phyloP scores from a whole-genome alignment of 30 jellyfish, hydroid and myxozoan genomes.

The Cassiopea andromeda region DNA sequence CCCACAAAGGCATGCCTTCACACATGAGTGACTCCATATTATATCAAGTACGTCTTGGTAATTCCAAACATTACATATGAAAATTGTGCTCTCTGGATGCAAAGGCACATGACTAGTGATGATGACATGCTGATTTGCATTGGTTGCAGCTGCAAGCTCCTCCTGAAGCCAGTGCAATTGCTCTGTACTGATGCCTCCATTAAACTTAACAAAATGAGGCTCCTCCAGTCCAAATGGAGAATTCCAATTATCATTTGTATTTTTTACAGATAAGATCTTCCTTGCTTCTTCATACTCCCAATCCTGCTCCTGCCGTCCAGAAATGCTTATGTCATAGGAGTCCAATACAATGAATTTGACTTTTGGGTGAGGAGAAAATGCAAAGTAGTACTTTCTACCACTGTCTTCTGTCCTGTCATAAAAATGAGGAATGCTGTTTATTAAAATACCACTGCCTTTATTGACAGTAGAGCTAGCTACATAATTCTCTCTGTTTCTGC shows the following conservation, averaged over 20 bases:
- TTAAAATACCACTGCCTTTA: background rate
- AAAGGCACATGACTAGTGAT: slow-evolving; percentile 84
- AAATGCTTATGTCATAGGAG: slow-evolving; percentile 83
- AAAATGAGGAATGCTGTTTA: slow-evolving; percentile 23
- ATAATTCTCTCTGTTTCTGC: background rate
- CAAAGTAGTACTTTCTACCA: slow-evolving; percentile 67
- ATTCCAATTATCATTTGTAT: slow-evolving; percentile 63
- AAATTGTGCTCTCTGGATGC: slow-evolving; percentile 76
- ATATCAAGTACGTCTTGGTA: slow-evolving; percentile 77
- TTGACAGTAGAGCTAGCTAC: background rate
- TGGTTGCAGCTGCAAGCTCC: slow-evolving; percentile 68
- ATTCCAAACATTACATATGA: slow-evolving; percentile 76
- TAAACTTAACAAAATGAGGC: slow-evolving; percentile 78
- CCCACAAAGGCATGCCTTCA: slow-evolving; percentile 87
- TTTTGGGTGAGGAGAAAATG: slow-evolving; percentile 72
- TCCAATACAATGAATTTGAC: slow-evolving; percentile 79
- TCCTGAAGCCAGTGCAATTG: slow-evolving; percentile 85
- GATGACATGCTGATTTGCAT: slow-evolving; percentile 60
- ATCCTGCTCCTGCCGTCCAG: slow-evolving; percentile 59
- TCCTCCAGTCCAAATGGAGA: slow-evolving; percentile 63
- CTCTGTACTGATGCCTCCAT: slow-evolving; percentile 80
- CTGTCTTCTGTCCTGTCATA: slow-evolving; percentile 13
- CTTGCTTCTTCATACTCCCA: slow-evolving; percentile 55
- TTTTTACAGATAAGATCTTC: slow-evolving; percentile 44
- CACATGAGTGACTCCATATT: slow-evolving; percentile 68